Evolutionary conservation across 2,113 vertebrate species (phyloP), one percentile per base, ranked within the genome.

Genomic region (Takifugu bimaculatus): DNA sequence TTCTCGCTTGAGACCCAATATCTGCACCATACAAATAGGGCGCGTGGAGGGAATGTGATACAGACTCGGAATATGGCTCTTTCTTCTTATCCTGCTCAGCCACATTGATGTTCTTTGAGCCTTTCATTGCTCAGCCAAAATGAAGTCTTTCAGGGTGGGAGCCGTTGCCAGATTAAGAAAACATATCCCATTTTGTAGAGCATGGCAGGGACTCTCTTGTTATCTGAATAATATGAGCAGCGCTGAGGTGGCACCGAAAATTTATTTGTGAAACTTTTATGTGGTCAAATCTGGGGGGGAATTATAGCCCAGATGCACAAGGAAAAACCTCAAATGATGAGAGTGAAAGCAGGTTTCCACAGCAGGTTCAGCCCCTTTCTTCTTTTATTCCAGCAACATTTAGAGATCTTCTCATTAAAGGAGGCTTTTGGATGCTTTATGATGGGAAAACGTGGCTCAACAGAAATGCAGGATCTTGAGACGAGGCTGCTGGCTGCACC

Each of bases 41-140:
- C 79, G 68, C 81, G 75, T 77, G 78, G 58, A 70, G 57, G 15
- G 53, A 71, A 75, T 77, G 77, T 29, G 79, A 83, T 83, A 84
- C 80, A 70, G 80, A 68, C 59, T 74, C 43, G 70, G 78, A 85
- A 87, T 88, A 85, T 80, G 77, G 74, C 72, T 84, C 81, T 86
- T 86, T 87, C 85, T 77, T 87, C 86, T 88, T 82, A 88, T 88
- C 87, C 86, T 66, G 65, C 83, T 88, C 80, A 79, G 83, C 77
- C 85, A 86, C 82, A 89, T 87, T 88, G 83, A 87, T 87, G 85
- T 84, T 81, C 4, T 48, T 74, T 83, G 72, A 88, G 85, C 82
- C 84, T 83, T 86, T 83, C 83, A 83, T 79, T 80, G 84, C 87
- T 88, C 80, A 85, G 81, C 85, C 77, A 79, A 86, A 88, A 87